Percentiles rank a stretch among this genome's conserved stretches.
phyloP scores from a whole-genome alignment of 2,888 invertebrate species.

The Thymelicus lineola region DNA sequence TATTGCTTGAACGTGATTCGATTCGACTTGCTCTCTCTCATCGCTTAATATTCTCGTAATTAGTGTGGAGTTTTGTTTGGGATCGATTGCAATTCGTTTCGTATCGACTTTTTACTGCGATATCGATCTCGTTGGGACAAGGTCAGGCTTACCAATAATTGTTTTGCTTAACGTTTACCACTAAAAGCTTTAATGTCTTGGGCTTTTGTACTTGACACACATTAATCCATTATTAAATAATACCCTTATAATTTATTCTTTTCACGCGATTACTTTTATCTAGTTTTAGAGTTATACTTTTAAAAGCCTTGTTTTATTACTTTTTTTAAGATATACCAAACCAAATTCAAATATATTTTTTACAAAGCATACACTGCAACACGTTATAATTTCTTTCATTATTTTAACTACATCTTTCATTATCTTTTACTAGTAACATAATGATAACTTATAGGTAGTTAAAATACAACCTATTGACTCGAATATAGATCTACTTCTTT shows the following conservation, averaged over 20 bases:
- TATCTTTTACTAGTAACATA: too few species aligned
- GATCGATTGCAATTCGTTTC: constrained; percentile 61
- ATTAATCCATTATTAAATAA: neutral
- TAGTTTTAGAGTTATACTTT: neutral
- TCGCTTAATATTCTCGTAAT: constrained; percentile 69
- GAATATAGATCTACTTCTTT: too few species aligned
- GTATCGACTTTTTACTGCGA: constrained; percentile 56
- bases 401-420: too few species aligned
- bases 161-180: constrained; percentile 20
- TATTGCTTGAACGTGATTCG: constrained; percentile 54
- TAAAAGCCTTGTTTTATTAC: too few species aligned
- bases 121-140: constrained; percentile 47
- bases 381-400: too few species aligned
- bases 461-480: too few species aligned
- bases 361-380: too few species aligned
- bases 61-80: constrained; percentile 71
- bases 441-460: too few species aligned
- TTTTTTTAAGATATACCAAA: too few species aligned
- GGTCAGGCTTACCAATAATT: constrained; percentile 29
- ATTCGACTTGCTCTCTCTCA: constrained; percentile 75
- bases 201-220: neutral
- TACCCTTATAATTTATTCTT: neutral
- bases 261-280: neutral
- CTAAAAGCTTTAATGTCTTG: constrained; percentile 15
- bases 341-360: too few species aligned